Evolutionary conservation across 2,113 vertebrate genomes (phyloP).

Genomic region (Pelmatolapia mariae): DNA sequence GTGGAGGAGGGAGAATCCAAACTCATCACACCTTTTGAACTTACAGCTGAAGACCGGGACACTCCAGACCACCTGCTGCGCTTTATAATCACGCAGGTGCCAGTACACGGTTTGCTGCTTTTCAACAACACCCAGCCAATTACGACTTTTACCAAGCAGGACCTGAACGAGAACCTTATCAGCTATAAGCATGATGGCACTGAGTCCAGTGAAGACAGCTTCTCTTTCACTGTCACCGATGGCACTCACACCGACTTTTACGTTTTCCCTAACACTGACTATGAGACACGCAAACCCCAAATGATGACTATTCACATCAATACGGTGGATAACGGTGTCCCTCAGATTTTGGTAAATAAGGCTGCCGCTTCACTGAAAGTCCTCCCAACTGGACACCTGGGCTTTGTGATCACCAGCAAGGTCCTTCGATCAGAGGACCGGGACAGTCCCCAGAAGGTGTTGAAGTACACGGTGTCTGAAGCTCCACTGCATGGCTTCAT

Average conservation of each 20-base stretch:
- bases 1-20: slow-evolving; percentile 85
- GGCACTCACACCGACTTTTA: slow-evolving; percentile 92
- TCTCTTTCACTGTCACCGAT: slow-evolving; percentile 93
- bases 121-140: slow-evolving; percentile 80
- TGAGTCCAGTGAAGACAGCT: slow-evolving; percentile 84
- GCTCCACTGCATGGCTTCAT: slow-evolving; percentile 74
- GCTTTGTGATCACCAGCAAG: slow-evolving; percentile 87
- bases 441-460: slow-evolving; percentile 78
- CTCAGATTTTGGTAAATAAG: slow-evolving; percentile 87
- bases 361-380: slow-evolving; percentile 83
- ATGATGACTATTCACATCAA: slow-evolving; percentile 85
- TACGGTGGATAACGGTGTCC: slow-evolving; percentile 86
- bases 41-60: slow-evolving; percentile 89
- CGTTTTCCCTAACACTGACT: slow-evolving; percentile 87
- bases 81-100: slow-evolving; percentile 85
- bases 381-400: slow-evolving; percentile 80
- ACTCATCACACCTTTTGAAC: slow-evolving; percentile 93
- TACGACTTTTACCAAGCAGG: slow-evolving; percentile 84
- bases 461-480: slow-evolving; percentile 74
- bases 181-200: slow-evolving; percentile 91
- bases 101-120: slow-evolving; percentile 84
- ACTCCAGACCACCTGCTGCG: slow-evolving; percentile 80
- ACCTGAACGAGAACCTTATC: slow-evolving; percentile 91
- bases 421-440: slow-evolving; percentile 85
- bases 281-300: slow-evolving; percentile 87